Evolutionary conservation across 1,140 invertebrate genomes (phyloP).

Genomic region (Manduca sexta): DNA sequence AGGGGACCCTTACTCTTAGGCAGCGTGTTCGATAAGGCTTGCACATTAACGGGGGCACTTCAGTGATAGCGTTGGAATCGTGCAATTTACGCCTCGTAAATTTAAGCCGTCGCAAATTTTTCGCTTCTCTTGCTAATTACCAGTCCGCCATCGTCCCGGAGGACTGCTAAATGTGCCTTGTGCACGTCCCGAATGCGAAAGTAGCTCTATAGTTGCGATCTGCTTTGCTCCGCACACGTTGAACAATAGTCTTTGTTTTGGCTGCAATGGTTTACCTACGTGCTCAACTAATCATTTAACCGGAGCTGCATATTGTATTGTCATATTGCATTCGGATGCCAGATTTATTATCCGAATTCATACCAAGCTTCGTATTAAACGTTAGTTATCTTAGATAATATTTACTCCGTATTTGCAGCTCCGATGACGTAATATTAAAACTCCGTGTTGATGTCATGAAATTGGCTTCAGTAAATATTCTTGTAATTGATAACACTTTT

Average conservation of each 20-base stretch:
- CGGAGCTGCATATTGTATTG: conserved; percentile 22
- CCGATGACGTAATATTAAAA: too few relatives aligned
- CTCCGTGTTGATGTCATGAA: background rate
- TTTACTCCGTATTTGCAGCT: too few relatives aligned
- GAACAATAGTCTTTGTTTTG: conserved; percentile 70
- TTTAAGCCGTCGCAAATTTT: conserved; percentile 70
- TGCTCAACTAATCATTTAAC: conserved; percentile 50
- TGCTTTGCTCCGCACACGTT: conserved; percentile 41
- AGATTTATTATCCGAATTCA: too few relatives aligned
- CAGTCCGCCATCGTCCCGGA: conserved; percentile 61
- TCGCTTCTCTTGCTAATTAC: conserved; percentile 69
- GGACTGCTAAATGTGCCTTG: conserved; percentile 66
- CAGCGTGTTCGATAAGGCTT: conserved; percentile 59
- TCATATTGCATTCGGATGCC: background rate
- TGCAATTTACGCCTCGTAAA: conserved; percentile 71
- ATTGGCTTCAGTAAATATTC: background rate
- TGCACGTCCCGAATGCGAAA: conserved; percentile 64
- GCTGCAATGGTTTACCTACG: conserved; percentile 56
- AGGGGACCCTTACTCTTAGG: conserved; percentile 4
- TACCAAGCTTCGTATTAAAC: too few relatives aligned
- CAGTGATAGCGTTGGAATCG: conserved; percentile 63
- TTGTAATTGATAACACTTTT: conserved; percentile 14
- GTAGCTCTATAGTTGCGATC: conserved; percentile 45
- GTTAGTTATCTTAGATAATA: too few relatives aligned
- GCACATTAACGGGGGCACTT: conserved; percentile 63